Evolutionary conservation across 2,113 vertebrate genomes (phyloP), one percentile per base, ranked within the genome.

Genomic region (Misgurnus anguillicaudatus): DNA sequence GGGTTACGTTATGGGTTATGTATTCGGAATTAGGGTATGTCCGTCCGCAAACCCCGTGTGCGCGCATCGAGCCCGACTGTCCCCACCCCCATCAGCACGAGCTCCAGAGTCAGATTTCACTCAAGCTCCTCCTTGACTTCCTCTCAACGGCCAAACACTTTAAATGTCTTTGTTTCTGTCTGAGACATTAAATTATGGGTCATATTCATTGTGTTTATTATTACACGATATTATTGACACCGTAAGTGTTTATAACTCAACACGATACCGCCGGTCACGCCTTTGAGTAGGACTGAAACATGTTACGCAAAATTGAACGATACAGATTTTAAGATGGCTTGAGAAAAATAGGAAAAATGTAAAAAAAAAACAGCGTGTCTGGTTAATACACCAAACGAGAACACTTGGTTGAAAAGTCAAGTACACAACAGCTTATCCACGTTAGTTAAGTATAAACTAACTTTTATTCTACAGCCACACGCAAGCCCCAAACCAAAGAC

Each of bases 51-150:
- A 57, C 24, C 51, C 68, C 36, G 67, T 67, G 65, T 67, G 42
- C 45, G 21, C 69, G 31, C 69, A 53, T 47, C 19, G 65, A 67
- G 65, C 61, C 42, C 42, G 24, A 41, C 9, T 39, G 24, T 80
- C 83, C 80, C 82, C 82, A 80, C 82, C 86, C 80, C 82, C 84
- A 82, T 62, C 61, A 42, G 13, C 63, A 68, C 36, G 58, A 71
- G 82, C 63, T 77, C 80, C 62, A 79, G 90, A 88, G 86, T 93
- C 92, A 84, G 61, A 81, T 93, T 93, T 92, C 92, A 91, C 76
- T 24, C 79, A 87, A 86, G 89, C 92, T 91, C 92, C 92, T 90
- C 92, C 92, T 92, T 86, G 87, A 89, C 92, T 88, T 91, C 89
- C 89, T 89, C 84, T 88, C 84, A 74, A 65, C 88, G 87, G 82